A percentile compares a stretch with the other conserved stretches of the same genome.
These are phyloP conservation scores for Pectinophora gossypiella DNA, from an alignment of 1,140 invertebrate genomes.

Conservation along the genomic window DNA sequence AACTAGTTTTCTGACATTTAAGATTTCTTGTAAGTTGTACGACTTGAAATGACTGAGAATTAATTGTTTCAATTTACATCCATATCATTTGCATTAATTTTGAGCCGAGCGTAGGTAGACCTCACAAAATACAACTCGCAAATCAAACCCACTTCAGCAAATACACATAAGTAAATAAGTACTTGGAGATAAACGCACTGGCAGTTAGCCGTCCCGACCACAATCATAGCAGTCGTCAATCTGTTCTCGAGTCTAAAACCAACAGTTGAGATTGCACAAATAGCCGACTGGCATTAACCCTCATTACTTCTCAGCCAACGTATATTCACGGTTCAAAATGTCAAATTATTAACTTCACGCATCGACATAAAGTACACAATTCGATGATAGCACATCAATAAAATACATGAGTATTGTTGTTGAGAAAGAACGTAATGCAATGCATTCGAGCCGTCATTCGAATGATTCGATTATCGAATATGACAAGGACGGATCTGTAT, in stretches of 20 bases:
- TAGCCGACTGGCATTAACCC: conserved; percentile 51
- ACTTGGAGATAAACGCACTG: conserved; percentile 26
- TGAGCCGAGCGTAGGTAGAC: conserved; percentile 34
- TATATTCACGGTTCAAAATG: conserved; percentile 19
- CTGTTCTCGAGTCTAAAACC: conserved; percentile 38
- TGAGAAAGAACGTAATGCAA: conserved; percentile 11
- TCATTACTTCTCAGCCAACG: conserved; percentile 46
- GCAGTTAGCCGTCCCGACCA: conserved; percentile 23
- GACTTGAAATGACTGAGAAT: conserved; percentile 13
- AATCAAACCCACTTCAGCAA: conserved; percentile 46
- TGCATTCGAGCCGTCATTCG: conserved; percentile 38
- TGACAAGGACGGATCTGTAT: conserved; percentile 32
- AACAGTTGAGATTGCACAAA: conserved; percentile 62
- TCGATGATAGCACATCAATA: conserved; percentile 5
- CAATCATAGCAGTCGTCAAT: conserved; percentile 43
- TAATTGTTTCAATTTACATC: conserved; percentile 29
- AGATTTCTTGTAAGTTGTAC: conserved; percentile 4
- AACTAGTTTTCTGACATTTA: background rate
- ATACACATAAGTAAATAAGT: conserved; percentile 31
- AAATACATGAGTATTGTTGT: background rate
- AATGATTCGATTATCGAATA: conserved; percentile 43
- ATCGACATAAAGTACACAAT: conserved; percentile 33
- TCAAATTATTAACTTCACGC: conserved; percentile 19
- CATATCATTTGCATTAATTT: conserved; percentile 29
- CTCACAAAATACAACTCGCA: conserved; percentile 31